These are phyloP conservation scores for Cyprinodon tularosa DNA, from an alignment of 2,113 vertebrate species.

Conservation along the genomic window DNA sequence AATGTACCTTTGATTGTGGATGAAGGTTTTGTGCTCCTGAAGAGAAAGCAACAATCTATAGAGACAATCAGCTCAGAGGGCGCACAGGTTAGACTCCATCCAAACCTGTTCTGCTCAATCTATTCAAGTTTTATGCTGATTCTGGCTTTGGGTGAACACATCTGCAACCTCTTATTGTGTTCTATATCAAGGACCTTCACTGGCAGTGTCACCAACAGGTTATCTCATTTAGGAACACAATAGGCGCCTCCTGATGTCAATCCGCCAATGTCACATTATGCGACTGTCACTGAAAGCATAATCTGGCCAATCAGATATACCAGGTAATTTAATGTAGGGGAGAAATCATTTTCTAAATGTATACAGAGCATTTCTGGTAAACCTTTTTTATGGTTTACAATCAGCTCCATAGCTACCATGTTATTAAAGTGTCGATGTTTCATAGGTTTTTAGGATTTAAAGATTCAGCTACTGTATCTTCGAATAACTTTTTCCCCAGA, in stretches of 20 bases:
- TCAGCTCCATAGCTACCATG: background rate
- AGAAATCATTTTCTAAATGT: background rate
- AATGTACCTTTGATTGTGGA: conserved; percentile 78
- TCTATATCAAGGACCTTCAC: conserved; percentile 39
- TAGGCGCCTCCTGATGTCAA: conserved; percentile 15
- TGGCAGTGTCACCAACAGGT: conserved; percentile 53
- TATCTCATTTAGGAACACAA: conserved; percentile 60
- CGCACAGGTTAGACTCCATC: conserved; percentile 49
- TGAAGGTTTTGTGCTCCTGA: conserved; percentile 74
- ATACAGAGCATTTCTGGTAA: background rate
- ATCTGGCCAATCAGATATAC: background rate
- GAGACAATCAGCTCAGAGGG: conserved; percentile 75
- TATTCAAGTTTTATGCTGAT: conserved; percentile 66
- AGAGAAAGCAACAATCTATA: conserved; percentile 73
- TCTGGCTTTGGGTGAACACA: conserved; percentile 50
- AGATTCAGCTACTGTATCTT: background rate
- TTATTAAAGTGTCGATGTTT: background rate
- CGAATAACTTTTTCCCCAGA: background rate
- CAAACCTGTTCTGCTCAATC: conserved; percentile 35
- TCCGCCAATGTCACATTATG: conserved; percentile 40
- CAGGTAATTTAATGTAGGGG: background rate
- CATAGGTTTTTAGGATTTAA: background rate
- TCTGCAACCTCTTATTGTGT: conserved; percentile 45
- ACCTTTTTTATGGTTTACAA: background rate
- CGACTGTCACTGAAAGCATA: conserved; percentile 23